phyloP scores from a whole-genome alignment of 2,888 invertebrate species.

The Mesorhabditis sp. region DNA sequence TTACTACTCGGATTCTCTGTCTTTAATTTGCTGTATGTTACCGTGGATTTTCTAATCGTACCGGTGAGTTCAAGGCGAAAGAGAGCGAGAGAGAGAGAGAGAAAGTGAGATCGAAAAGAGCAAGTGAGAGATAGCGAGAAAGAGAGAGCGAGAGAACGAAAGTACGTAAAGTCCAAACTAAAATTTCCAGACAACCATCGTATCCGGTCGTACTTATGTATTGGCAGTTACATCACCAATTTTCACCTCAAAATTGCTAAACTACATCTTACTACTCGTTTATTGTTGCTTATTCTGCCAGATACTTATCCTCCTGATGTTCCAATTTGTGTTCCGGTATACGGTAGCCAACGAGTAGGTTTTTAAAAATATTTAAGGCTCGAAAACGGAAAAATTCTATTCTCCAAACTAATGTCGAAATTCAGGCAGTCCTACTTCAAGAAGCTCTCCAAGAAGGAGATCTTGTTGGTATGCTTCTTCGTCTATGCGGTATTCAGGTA shows the following conservation, averaged over 20 bases:
- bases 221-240: conserved; percentile 4
- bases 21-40: background rate
- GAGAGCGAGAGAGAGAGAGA: background rate
- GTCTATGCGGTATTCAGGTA: too few relatives aligned
- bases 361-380: too few relatives aligned
- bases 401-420: too few relatives aligned
- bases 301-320: background rate
- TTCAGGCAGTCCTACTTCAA: too few relatives aligned
- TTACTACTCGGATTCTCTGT: background rate
- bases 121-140: too few relatives aligned
- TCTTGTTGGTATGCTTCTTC: too few relatives aligned
- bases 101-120: too few relatives aligned
- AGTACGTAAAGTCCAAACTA: too few relatives aligned
- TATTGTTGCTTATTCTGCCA: conserved; percentile 4
- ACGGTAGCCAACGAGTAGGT: background rate
- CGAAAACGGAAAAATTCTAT: too few relatives aligned
- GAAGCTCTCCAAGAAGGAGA: too few relatives aligned
- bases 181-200: background rate
- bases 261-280: background rate
- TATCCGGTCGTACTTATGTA: background rate
- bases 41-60: background rate
- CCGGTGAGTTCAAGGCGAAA: background rate
- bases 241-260: background rate
- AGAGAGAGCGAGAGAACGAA: too few relatives aligned
- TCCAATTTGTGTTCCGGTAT: conserved; percentile 1